These are phyloP conservation scores for Spodoptera exigua DNA, from an alignment of 2,888 invertebrate species.

Conservation along the genomic window DNA sequence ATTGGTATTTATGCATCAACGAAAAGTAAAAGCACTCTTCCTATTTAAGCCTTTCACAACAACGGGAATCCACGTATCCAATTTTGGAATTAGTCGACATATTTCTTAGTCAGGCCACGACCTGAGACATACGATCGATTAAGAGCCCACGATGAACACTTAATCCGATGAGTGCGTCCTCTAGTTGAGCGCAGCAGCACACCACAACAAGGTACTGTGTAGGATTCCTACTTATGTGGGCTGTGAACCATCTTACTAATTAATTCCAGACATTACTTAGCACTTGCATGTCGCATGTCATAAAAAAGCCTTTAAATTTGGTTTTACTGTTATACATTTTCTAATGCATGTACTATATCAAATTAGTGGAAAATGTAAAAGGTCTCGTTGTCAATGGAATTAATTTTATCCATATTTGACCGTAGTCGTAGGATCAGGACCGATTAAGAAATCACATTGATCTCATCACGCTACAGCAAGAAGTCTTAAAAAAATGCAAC, in stretches of 20 bases:
- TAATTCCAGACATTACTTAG: conserved; percentile 7
- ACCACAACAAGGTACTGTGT: conserved; percentile 44
- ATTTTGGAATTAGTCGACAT: too few species aligned
- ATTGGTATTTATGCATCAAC: background rate
- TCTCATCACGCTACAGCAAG: too few species aligned
- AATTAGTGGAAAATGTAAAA: too few species aligned
- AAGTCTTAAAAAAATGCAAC: too few species aligned
- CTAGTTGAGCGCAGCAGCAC: conserved; percentile 55
- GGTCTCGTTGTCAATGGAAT: too few species aligned
- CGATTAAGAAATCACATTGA: too few species aligned
- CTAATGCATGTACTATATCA: too few species aligned
- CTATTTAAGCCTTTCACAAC: conserved; percentile 6
- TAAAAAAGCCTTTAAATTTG: conserved; percentile 6
- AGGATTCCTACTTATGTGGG: conserved; percentile 30
- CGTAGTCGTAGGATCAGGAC: too few species aligned
- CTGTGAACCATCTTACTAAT: conserved; percentile 27
- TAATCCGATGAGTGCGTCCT: conserved; percentile 67
- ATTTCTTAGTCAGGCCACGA: background rate
- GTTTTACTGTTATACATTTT: too few species aligned
- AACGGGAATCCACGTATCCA: background rate
- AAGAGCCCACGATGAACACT: conserved; percentile 58
- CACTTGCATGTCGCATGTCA: background rate
- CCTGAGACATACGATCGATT: conserved; percentile 47
- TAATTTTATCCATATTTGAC: too few species aligned
- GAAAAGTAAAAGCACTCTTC: background rate